Conservation (phyloP, 2,888 invertebrate genomes). For the Eledona agricola region DNA sequence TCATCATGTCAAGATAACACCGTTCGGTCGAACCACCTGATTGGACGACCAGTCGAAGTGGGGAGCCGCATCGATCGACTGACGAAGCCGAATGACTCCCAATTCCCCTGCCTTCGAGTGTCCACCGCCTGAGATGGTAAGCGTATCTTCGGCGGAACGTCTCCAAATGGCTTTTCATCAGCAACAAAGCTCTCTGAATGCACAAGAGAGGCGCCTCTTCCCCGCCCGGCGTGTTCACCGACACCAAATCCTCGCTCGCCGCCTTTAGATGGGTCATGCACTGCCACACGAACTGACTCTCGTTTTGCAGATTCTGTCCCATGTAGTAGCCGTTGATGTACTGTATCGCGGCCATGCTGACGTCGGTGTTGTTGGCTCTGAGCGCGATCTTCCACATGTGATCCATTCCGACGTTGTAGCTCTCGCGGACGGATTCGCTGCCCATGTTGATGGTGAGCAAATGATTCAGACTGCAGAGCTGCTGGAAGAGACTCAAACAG, state of each 20-base stretch:
- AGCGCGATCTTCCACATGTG: constrained; percentile 95
- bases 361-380: constrained; percentile 89
- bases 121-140: constrained; percentile 89
- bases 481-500: constrained; percentile 89
- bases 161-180: constrained; percentile 92
- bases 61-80: constrained; percentile 69
- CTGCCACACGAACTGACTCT: constrained; percentile 91
- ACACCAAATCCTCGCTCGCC: constrained; percentile 76
- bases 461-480: constrained; percentile 86
- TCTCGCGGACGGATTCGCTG: constrained; percentile 51
- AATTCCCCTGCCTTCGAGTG: constrained; percentile 81
- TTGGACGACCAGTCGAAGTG: constrained; percentile 83
- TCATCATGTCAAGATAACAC: constrained; percentile 81
- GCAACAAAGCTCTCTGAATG: constrained; percentile 86
- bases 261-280: constrained; percentile 92
- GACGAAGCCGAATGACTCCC: constrained; percentile 79
- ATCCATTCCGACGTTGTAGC: constrained; percentile 86
- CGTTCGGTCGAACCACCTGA: constrained; percentile 89
- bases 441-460: constrained; percentile 75
- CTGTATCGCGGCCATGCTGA: constrained; percentile 93
- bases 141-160: constrained; percentile 89
- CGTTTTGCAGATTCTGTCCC: constrained; percentile 88
- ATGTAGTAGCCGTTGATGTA: constrained; percentile 94
- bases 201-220: constrained; percentile 87
- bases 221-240: constrained; percentile 59